A percentile compares a stretch with the other conserved stretches of the same genome.
These are phyloP conservation scores for Stenodema calcarata DNA, from an alignment of 2,888 invertebrate species.

Conservation along the genomic window DNA sequence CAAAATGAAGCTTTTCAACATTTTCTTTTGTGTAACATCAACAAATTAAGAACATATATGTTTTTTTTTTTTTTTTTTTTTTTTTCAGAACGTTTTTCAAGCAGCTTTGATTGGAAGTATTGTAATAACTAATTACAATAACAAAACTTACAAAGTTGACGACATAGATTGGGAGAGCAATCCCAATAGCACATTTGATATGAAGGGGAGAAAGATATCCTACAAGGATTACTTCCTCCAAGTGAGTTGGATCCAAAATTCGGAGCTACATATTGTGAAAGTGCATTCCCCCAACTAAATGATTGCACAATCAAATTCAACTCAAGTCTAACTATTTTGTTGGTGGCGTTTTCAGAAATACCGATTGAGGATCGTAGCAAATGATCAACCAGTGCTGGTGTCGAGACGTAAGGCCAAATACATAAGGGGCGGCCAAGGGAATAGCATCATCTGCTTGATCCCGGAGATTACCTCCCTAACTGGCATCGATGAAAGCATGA, in stretches of 20 bases:
- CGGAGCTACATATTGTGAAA: no score
- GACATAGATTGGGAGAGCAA: constrained; percentile 79
- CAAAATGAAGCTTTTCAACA: no score
- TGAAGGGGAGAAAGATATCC: constrained; percentile 65
- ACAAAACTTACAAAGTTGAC: constrained; percentile 85
- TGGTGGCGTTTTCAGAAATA: constrained; percentile 68
- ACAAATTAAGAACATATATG: no score
- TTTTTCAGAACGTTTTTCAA: constrained; percentile 62
- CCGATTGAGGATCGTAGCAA: constrained; percentile 69
- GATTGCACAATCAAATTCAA: no score
- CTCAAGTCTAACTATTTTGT: no score
- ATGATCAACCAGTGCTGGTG: constrained; percentile 79
- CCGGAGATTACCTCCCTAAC: constrained; percentile 88
- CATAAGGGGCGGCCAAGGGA: constrained; percentile 72
- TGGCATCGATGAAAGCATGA: constrained; percentile 76
- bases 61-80: no score
- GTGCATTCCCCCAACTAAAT: no score
- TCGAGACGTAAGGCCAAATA: constrained; percentile 72
- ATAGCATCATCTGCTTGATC: constrained; percentile 74
- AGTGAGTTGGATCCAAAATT: constrained; percentile 62
- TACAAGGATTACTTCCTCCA: constrained; percentile 72
- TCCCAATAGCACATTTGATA: constrained; percentile 75
- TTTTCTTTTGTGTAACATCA: no score
- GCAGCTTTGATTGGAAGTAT: constrained; percentile 70
- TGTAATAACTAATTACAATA: constrained; percentile 88